phyloP scores from a whole-genome alignment of 2,113 vertebrate species.

The Xerus inauris region DNA sequence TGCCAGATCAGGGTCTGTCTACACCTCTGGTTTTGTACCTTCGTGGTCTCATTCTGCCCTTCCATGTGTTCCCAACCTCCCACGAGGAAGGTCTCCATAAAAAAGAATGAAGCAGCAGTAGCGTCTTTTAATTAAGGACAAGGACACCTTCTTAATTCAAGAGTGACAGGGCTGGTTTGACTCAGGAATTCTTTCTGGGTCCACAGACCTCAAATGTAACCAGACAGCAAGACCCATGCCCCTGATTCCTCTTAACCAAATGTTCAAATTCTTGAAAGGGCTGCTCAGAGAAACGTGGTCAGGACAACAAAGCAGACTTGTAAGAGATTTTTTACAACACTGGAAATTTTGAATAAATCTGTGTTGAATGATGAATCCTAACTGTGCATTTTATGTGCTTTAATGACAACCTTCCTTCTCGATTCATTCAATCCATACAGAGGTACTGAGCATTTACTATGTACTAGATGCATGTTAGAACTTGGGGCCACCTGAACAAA shows the following conservation, averaged over 20 bases:
- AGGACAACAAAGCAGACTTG: neutral
- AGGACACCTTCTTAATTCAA: neutral
- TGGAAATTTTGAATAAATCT: neutral
- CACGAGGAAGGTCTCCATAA: neutral
- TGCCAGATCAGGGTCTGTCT: neutral
- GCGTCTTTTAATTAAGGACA: neutral
- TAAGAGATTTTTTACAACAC: neutral
- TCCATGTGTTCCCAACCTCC: neutral
- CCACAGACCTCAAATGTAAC: neutral
- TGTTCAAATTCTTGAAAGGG: neutral
- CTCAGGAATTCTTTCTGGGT: neutral
- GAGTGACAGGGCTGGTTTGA: neutral
- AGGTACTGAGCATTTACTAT: neutral
- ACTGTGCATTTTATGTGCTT: neutral
- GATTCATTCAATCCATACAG: neutral
- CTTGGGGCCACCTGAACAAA: neutral
- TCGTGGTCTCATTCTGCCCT: neutral
- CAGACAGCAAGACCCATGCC: neutral
- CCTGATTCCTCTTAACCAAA: neutral
- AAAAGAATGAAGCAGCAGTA: neutral
- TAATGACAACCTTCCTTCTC: neutral
- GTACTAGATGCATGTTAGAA: neutral
- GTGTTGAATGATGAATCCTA: neutral
- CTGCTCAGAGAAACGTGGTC: neutral
- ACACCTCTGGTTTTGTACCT: neutral